Evolutionary conservation across 2,113 vertebrate species (phyloP).

Genomic region (Dicerorhinus sumatrensis): DNA sequence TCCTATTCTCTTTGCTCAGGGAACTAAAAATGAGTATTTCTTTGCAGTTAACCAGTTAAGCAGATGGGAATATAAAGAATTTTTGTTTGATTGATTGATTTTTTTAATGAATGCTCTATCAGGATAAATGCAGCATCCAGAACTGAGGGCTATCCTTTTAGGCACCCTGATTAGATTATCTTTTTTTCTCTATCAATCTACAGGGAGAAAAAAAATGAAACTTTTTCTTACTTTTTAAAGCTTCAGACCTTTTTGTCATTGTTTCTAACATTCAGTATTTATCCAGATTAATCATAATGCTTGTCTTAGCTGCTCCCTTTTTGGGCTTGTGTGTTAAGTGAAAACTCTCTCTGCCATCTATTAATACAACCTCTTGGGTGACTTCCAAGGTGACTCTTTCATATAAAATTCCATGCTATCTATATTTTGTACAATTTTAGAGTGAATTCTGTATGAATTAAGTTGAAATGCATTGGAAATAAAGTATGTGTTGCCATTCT

Average conservation of each 20-base stretch:
- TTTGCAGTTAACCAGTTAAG: background rate
- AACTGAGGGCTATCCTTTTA: background rate
- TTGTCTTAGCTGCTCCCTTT: background rate
- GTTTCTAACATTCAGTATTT: background rate
- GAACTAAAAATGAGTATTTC: background rate
- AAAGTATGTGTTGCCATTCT: background rate
- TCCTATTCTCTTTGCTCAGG: background rate
- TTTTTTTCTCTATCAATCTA: background rate
- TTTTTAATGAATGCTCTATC: background rate
- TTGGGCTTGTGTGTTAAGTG: background rate
- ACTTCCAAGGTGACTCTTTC: conserved; percentile 4
- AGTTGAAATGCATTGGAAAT: background rate
- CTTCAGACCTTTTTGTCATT: background rate
- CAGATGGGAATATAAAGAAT: background rate
- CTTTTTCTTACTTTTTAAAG: conserved; percentile 6
- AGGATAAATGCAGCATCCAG: background rate
- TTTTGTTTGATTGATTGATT: background rate
- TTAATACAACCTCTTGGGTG: conserved; percentile 24
- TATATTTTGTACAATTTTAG: conserved; percentile 36
- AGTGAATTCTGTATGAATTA: conserved; percentile 30
- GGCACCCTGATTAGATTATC: background rate
- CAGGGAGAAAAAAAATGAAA: background rate
- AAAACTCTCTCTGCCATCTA: conserved; percentile 26
- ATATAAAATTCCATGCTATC: conserved; percentile 7
- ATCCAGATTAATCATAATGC: background rate